A percentile compares a stretch with the other conserved stretches of the same genome.
These are phyloP conservation scores for Mastacembelus armatus DNA, from an alignment of 2,797 vertebrate species.

Conservation along the genomic window DNA sequence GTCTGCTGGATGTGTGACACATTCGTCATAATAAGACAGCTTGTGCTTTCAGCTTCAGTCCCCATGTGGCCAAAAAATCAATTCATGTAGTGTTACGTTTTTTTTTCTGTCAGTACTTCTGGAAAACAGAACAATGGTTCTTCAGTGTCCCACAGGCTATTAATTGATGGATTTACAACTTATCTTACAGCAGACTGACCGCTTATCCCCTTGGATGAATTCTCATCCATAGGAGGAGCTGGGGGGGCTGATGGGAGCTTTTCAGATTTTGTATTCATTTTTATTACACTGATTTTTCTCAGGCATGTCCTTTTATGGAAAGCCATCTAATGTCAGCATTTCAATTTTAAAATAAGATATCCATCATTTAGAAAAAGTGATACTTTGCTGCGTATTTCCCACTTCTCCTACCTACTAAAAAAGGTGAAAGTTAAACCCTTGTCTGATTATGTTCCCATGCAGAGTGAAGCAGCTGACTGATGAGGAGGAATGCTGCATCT, in stretches of 20 bases:
- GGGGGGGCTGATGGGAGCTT: not conserved
- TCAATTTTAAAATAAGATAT: not conserved
- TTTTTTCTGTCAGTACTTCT: no score
- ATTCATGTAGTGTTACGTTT: no score
- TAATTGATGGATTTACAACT: not conserved
- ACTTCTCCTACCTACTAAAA: not conserved
- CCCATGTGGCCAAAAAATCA: no score
- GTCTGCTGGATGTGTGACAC: no score
- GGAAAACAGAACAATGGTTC: no score
- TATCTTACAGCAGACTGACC: not conserved
- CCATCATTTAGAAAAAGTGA: accelerated
- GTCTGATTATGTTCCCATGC: slow-evolving; percentile 28
- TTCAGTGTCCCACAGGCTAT: not conserved
- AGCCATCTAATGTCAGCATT: not conserved
- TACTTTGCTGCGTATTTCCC: not conserved
- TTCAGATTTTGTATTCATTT: slow-evolving; percentile 8
- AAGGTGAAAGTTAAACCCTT: not conserved
- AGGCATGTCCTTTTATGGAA: not conserved
- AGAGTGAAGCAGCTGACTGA: slow-evolving; percentile 98
- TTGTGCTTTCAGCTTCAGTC: no score
- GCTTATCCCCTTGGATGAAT: not conserved
- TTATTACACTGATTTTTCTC: not conserved
- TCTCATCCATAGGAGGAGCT: not conserved
- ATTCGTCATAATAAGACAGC: no score
- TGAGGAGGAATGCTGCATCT: slow-evolving; percentile 98